phyloP scores from a whole-genome alignment of 1,140 invertebrate genomes.

The Trachelipus rathkii region DNA sequence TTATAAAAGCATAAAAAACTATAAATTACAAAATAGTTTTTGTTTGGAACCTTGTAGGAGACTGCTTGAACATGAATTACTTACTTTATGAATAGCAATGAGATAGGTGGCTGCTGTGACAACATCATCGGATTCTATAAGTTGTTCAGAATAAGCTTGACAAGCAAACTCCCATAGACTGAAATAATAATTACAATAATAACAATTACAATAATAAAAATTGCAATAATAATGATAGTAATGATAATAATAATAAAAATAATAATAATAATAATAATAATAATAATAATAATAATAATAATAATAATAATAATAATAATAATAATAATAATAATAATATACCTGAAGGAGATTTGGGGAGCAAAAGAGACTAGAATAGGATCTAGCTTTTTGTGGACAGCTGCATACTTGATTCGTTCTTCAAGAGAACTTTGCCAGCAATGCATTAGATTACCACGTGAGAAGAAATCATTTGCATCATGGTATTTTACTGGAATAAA shows the following conservation, averaged over 20 bases:
- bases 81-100: conserved; percentile 36
- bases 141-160: conserved; percentile 37
- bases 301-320: no score
- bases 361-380: neutral
- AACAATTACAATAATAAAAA: neutral
- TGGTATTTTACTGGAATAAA: neutral
- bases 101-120: conserved; percentile 38
- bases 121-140: conserved; percentile 33
- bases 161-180: conserved; percentile 37
- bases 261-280: no score
- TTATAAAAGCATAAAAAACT: no score
- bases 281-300: no score
- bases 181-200: neutral
- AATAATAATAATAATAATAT: neutral
- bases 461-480: neutral
- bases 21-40: no score
- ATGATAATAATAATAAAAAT: no score
- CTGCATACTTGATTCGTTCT: neutral
- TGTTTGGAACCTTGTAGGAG: no score
- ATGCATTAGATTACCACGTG: neutral
- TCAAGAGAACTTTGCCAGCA: neutral
- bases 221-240: no score
- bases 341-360: neutral
- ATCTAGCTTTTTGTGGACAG: neutral
- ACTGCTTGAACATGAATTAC: neutral